Conservation (phyloP, 2,113 vertebrate species). For the Bubo bubo region DNA sequence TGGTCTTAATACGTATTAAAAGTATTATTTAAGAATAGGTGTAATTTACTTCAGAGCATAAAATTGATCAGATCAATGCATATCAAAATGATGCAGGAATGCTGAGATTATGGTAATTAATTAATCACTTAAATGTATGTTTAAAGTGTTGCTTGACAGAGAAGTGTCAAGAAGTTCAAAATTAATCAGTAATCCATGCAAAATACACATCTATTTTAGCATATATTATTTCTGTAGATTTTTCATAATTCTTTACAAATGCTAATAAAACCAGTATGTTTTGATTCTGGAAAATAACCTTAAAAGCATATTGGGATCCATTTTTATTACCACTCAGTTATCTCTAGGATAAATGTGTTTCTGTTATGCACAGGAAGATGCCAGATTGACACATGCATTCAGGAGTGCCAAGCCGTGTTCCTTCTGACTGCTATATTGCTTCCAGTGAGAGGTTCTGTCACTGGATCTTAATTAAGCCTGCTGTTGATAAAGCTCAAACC, state of each 20-base stretch:
- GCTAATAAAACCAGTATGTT: background rate
- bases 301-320: background rate
- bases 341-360: background rate
- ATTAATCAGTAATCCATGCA: background rate
- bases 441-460: conserved; percentile 16
- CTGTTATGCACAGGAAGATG: background rate
- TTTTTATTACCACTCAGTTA: background rate
- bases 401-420: background rate
- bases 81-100: background rate
- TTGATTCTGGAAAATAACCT: background rate
- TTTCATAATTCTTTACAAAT: background rate
- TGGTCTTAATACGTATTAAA: background rate
- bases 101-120: conserved; percentile 42
- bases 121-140: conserved; percentile 37
- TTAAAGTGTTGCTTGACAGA: background rate
- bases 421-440: conserved; percentile 3
- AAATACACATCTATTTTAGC: background rate
- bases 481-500: background rate
- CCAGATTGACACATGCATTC: conserved; percentile 37
- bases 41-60: conserved; percentile 1
- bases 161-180: background rate
- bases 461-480: background rate
- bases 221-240: background rate
- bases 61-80: conserved; percentile 18
- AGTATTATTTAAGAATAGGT: conserved; percentile 4